Evolutionary conservation across 2,113 vertebrate species (phyloP), one percentile per base, ranked within the genome.

Genomic region (Isurus oxyrinchus): DNA sequence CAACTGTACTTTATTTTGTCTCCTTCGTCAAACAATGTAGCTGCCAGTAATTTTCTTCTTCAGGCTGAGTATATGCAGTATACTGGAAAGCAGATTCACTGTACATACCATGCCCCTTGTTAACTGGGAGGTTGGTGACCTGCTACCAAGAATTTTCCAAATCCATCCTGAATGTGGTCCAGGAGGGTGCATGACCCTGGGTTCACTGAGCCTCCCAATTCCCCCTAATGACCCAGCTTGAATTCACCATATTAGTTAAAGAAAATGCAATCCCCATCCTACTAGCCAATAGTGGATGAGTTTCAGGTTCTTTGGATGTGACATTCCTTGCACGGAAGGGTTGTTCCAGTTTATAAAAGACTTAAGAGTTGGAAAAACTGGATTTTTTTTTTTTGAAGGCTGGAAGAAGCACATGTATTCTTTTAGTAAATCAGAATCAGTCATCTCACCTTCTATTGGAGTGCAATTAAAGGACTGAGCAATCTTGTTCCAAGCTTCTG

Each of bases 401-500:
- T 94, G 90, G 61, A 94, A 88, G n/a, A 23, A 40, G 2, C 16
- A 93, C 35, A 44, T 0, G n/a, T 21, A 14, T 63, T 94, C n/a
- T 94, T 25, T 61, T 4, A 5, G 11, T 31, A 49, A 21, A 81
- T 63, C 79, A 96, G 59, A 88, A 84, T 63, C 31, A 19, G 44
- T n/a, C 49, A 96, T 19, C 27, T 97, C 96, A 99, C 99, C 99
- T 98, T 99, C 99, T 0, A 99, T 99, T 35, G 99, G 98, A 0
- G 98, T 98, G 98, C 99, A 99, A 97, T 99, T 99, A 97, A 99
- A 99, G 72, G 99, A 99, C 97, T 99, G 99, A 53, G 99, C 98
- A n/a, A 99, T 99, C 98, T 99, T 99, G 98, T 99, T 99, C 99
- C 99, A 99, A 79, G 99, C 99, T 96, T 99, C 99, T 72, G 99